Evolutionary conservation across 2,113 vertebrate genomes (phyloP).

Genomic region (Seriola rivoliana): DNA sequence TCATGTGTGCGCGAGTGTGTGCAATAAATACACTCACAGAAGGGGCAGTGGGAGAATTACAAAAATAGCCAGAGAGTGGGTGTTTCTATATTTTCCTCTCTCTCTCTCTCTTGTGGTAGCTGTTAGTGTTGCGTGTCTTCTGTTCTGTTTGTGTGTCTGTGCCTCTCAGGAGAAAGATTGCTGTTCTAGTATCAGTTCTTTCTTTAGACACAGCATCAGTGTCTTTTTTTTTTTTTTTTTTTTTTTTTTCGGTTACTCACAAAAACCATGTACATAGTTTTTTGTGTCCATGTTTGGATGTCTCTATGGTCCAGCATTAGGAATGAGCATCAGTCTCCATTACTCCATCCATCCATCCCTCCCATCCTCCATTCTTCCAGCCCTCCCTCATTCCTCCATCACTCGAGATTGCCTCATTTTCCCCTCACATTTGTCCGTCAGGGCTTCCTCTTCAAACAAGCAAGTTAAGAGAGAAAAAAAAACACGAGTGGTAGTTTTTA

Average conservation of each 20-base stretch:
- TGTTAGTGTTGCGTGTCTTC: conserved; percentile 38
- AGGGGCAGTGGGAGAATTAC: conserved; percentile 51
- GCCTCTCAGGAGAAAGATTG: conserved; percentile 30
- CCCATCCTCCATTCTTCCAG: conserved; percentile 23
- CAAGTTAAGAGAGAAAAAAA: neutral
- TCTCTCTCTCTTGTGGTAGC: conserved; percentile 27
- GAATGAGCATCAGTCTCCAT: conserved; percentile 47
- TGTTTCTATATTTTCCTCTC: conserved; percentile 54
- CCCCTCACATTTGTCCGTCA: neutral
- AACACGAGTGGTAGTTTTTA: neutral
- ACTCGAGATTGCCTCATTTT: neutral
- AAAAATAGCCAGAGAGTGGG: conserved; percentile 71
- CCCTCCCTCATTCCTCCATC: conserved; percentile 17
- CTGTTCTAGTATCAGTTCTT: conserved; percentile 24
- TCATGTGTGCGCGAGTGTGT: conserved; percentile 51
- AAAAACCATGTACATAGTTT: neutral
- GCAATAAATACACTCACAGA: conserved; percentile 51
- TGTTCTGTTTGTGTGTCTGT: conserved; percentile 19
- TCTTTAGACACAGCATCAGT: conserved; percentile 14
- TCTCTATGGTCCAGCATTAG: neutral
- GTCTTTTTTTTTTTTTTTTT: conserved; percentile 34
- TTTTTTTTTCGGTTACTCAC: neutral
- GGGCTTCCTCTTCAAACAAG: neutral
- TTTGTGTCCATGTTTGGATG: conserved; percentile 32
- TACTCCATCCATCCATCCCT: conserved; percentile 11